A percentile compares a stretch with the other conserved stretches of the same genome.
These are phyloP conservation scores for Aurelia sp. DNA, from an alignment of 30 jellyfish, hydroid and myxozoan genomes.

Conservation along the genomic window DNA sequence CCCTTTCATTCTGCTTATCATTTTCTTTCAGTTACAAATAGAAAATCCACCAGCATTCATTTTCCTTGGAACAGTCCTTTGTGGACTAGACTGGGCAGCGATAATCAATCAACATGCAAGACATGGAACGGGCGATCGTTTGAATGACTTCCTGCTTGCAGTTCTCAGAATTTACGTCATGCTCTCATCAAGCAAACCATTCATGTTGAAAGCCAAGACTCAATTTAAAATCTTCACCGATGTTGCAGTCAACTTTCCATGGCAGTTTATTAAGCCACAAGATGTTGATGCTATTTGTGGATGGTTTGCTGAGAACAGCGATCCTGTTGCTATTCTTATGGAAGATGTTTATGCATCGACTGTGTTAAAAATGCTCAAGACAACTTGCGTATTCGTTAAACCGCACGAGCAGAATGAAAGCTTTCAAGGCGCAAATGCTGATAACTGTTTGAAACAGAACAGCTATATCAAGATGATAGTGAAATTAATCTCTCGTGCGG, in stretches of 20 bases:
- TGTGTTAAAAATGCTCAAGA: slow-evolving; percentile 16
- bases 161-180: slow-evolving; percentile 59
- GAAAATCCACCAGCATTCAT: slow-evolving; percentile 61
- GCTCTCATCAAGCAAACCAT: slow-evolving; percentile 50
- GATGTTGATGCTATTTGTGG: slow-evolving; percentile 44
- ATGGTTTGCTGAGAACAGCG: slow-evolving; percentile 82
- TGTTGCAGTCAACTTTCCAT: slow-evolving; percentile 19
- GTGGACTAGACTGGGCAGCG: slow-evolving; percentile 65
- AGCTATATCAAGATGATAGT: slow-evolving; percentile 40
- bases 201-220: slow-evolving; percentile 22
- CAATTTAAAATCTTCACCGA: slow-evolving; percentile 24
- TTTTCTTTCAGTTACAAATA: slow-evolving; percentile 41
- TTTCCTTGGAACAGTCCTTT: slow-evolving; percentile 65
- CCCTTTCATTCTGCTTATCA: not conserved
- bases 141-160: slow-evolving; percentile 35
- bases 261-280: slow-evolving; percentile 51
- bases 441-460: slow-evolving; percentile 31
- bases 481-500: slow-evolving; percentile 26
- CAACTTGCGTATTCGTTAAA: slow-evolving; percentile 24
- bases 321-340: slow-evolving; percentile 44
- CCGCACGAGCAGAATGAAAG: slow-evolving; percentile 1
- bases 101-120: slow-evolving; percentile 5
- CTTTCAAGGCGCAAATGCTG: not conserved
- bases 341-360: slow-evolving; percentile 27
- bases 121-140: slow-evolving; percentile 10